Evolutionary conservation across 2,113 vertebrate genomes (phyloP).

Genomic region (Prietella phreatophila): DNA sequence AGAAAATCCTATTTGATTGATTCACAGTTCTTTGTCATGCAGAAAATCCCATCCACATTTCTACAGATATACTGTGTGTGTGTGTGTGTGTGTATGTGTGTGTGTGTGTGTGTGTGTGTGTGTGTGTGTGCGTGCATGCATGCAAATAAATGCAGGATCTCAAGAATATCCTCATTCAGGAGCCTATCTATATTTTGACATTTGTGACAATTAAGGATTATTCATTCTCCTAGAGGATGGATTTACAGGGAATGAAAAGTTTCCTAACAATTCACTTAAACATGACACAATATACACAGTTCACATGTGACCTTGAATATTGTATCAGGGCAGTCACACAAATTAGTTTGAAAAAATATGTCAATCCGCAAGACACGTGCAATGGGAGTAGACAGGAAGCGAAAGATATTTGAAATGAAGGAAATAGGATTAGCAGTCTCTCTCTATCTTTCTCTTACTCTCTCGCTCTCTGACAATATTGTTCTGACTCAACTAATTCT

Average conservation of each 20-base stretch:
- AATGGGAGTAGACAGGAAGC: background rate
- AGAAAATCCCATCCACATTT: slow-evolving; percentile 24
- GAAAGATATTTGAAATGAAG: slow-evolving; percentile 36
- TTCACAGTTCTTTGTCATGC: slow-evolving; percentile 10
- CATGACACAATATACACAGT: slow-evolving; percentile 31
- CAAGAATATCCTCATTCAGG: slow-evolving; percentile 27
- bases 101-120: too few species aligned
- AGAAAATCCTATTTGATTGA: slow-evolving; percentile 38
- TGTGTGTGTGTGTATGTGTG: too few species aligned
- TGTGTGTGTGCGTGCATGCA: background rate
- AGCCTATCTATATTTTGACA: slow-evolving; percentile 43
- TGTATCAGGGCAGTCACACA: slow-evolving; percentile 39
- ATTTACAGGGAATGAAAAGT: slow-evolving; percentile 33
- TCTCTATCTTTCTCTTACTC: background rate
- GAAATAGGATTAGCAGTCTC: slow-evolving; percentile 42
- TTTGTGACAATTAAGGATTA: slow-evolving; percentile 53
- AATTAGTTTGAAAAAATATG: slow-evolving; percentile 35
- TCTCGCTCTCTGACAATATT: slow-evolving; percentile 28
- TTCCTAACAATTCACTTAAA: slow-evolving; percentile 37
- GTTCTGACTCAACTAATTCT: slow-evolving; percentile 45
- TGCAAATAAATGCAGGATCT: slow-evolving; percentile 21
- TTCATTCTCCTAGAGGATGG: slow-evolving; percentile 35
- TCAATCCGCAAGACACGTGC: background rate
- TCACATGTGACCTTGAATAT: slow-evolving; percentile 40
- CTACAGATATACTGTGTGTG: background rate